A percentile compares a stretch with the other conserved stretches of the same genome.
Conservation (phyloP, 2,797 vertebrate genomes). For the Delichon dasypus region DNA sequence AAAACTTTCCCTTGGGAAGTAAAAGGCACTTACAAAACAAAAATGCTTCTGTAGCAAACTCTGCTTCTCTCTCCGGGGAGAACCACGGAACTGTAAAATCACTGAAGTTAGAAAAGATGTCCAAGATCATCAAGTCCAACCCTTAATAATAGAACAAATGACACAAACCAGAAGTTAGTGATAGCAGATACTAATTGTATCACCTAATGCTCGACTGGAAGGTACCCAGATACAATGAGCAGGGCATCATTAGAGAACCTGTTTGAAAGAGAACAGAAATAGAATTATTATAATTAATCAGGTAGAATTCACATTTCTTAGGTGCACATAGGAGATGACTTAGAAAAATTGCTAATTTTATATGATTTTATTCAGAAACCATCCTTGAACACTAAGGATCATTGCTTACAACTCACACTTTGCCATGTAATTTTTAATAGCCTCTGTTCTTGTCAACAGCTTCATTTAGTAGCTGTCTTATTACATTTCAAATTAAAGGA, state of each 20-base stretch:
- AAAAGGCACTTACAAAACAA: not conserved
- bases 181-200: not conserved
- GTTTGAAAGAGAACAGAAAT: not conserved
- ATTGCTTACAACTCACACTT: not conserved
- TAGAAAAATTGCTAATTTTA: not conserved
- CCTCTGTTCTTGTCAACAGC: slow-evolving; percentile 1
- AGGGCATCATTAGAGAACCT: not conserved
- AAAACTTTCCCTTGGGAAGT: not conserved
- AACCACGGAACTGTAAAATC: not conserved
- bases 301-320: not conserved
- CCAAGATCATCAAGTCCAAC: not conserved
- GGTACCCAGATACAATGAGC: not conserved
- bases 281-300: not conserved
- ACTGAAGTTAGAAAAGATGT: not conserved
- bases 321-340: not conserved
- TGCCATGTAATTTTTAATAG: slow-evolving; percentile 18
- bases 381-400: not conserved
- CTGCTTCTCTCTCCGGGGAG: not conserved
- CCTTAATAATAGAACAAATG: not conserved
- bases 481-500: slow-evolving; percentile 41
- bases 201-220: not conserved
- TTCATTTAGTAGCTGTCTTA: slow-evolving; percentile 38
- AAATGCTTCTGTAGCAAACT: not conserved
- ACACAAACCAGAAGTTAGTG: not conserved
- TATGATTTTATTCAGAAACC: not conserved